Percentiles rank a stretch among this genome's conserved stretches.
These are phyloP conservation scores for Microplitis mediator DNA, from an alignment of 1,140 invertebrate species.

Conservation along the genomic window DNA sequence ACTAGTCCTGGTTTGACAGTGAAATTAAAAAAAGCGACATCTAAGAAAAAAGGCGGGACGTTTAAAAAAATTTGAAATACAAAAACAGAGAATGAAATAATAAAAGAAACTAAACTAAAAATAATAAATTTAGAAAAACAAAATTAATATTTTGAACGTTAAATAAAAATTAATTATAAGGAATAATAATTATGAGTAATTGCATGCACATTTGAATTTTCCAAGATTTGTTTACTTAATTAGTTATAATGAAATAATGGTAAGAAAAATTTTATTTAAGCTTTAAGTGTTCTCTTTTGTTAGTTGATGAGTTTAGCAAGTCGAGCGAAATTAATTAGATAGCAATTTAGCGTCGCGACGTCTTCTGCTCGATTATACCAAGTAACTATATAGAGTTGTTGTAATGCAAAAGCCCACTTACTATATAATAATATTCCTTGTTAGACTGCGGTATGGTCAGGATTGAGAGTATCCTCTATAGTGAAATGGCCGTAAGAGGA, in stretches of 20 bases:
- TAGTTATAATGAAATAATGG: background rate
- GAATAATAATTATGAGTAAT: no score
- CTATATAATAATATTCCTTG: constrained; percentile 49
- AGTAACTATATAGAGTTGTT: constrained; percentile 27
- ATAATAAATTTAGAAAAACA: no score
- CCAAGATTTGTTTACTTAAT: no score
- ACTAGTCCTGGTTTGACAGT: no score
- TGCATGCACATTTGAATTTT: no score
- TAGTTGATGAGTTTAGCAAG: constrained; percentile 31
- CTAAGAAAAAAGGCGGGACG: no score
- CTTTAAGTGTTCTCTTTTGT: background rate
- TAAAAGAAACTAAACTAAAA: no score
- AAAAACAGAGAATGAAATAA: no score
- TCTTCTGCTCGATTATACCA: constrained; percentile 13
- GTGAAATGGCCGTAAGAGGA: constrained; percentile 3
- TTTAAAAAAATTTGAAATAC: no score
- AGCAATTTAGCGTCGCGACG: constrained; percentile 45
- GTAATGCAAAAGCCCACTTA: constrained; percentile 32
- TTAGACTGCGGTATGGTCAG: constrained; percentile 44
- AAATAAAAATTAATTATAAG: no score
- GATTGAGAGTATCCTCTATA: background rate
- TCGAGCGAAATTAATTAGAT: constrained; percentile 53
- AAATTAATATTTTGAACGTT: no score
- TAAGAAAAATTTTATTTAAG: background rate
- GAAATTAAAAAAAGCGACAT: no score